Evolutionary conservation across 35 echinoderm and acorn worm species (phyloP).

Genomic region (Patiria miniata): DNA sequence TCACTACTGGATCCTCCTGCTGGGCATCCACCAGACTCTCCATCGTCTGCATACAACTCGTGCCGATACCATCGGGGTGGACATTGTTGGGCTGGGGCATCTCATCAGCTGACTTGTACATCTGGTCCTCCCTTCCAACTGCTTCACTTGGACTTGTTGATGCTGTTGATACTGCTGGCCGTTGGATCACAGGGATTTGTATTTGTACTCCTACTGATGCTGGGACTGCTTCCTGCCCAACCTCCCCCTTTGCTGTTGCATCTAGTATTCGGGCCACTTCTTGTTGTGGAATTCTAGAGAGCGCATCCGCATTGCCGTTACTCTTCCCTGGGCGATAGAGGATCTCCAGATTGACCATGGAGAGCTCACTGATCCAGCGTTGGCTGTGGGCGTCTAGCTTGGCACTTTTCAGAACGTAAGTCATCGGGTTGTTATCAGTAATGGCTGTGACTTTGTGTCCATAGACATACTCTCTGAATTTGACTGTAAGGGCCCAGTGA

Average conservation of each 20-base stretch:
- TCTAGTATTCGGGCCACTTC: background rate
- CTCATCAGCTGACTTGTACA: no score
- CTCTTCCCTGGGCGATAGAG: slow-evolving; percentile 32
- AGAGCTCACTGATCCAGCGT: slow-evolving; percentile 33
- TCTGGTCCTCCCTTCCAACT: no score
- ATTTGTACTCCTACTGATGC: background rate
- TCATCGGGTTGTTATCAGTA: slow-evolving; percentile 26
- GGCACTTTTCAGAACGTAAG: slow-evolving; percentile 42
- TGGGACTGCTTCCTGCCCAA: background rate
- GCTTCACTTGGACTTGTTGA: no score
- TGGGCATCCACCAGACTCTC: background rate
- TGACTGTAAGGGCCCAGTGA: slow-evolving; percentile 34
- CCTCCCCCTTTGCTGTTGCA: background rate
- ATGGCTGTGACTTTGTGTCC: background rate
- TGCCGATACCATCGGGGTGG: no score
- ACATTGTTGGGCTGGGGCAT: no score
- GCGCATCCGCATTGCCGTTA: slow-evolving; percentile 24
- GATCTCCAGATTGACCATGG: slow-evolving; percentile 27
- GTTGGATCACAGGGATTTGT: no score
- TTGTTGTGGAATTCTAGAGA: slow-evolving; percentile 35
- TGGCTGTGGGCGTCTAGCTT: background rate
- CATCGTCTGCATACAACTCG: no score
- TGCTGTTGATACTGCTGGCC: no score
- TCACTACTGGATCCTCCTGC: background rate
- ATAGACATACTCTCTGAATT: background rate